Evolutionary conservation across 2,113 vertebrate genomes (phyloP), one percentile per base, ranked within the genome.

Genomic region (Scalopus aquaticus): DNA sequence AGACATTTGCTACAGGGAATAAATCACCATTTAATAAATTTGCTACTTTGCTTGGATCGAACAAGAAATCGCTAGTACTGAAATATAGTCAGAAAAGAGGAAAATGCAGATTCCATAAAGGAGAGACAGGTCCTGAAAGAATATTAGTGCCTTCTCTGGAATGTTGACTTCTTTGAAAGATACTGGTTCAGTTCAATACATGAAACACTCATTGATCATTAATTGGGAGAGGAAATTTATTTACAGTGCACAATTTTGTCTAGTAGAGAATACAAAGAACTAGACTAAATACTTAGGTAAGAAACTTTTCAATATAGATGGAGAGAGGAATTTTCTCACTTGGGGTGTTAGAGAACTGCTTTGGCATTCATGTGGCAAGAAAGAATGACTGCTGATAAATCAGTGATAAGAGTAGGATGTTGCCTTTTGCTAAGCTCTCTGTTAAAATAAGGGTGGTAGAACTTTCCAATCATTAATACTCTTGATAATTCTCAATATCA

Each of bases 1-100:
- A 94, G 62, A 51, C 65, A 72, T 39, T 78, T 95, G 77, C 72
- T 91, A 77, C 91, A 83, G 88, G 84, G 72, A 92, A 91, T 64
- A 93, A 93, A 91, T 76, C 26, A 32, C 65, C 42, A 13, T 35
- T 8, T 83, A 79, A 83, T 54, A 56, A 93, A 76, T 73, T 3
- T 74, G 20, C 30, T 54, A 28, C 76, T 92, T 80, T 81, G 51
- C 81, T 88, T 95, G 65, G 54, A 54, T 46, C 69, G 37, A 72
- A 73, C 56, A 30, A 12, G 39, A 73, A 83, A 30, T n/a, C 20
- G 2, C 74, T 83, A 26, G 72, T 26, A 30, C 62, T 83, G 69
- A 93, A 91, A 74, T 22, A 37, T 0, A 79, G n/a, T 51, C 24
- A 35, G 37, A 79, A 35, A 64, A 74, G 56, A 91, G 54, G 44